A percentile compares a stretch with the other conserved stretches of the same genome.
These are phyloP conservation scores for Dryomyza anilis DNA, from an alignment of 2,888 invertebrate species.

Conservation along the genomic window DNA sequence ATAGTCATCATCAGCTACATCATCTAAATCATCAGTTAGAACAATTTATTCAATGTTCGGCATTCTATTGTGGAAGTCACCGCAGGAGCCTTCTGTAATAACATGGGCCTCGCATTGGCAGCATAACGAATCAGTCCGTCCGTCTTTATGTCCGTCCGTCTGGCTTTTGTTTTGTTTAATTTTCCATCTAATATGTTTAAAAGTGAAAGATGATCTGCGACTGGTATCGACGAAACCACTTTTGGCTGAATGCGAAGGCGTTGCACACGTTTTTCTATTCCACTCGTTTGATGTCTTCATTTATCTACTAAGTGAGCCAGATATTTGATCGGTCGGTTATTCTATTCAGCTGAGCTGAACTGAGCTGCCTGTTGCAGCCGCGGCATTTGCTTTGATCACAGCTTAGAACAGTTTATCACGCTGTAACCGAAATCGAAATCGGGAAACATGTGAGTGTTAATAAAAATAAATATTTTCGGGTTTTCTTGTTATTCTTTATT, in stretches of 20 bases:
- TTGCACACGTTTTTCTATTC: constrained; percentile 14
- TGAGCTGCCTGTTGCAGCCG: not conserved
- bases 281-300: constrained; percentile 23
- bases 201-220: constrained; percentile 51
- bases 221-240: no score
- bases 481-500: no score
- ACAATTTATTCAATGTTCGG: constrained; percentile 17
- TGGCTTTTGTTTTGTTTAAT: constrained; percentile 22
- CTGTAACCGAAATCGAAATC: not conserved
- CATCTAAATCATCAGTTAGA: constrained; percentile 4
- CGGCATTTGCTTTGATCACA: constrained; percentile 21
- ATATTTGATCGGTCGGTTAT: constrained; percentile 18
- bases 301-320: constrained; percentile 21
- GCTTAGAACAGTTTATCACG: not conserved
- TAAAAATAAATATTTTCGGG: no score
- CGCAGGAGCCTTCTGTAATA: constrained; percentile 39
- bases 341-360: not conserved
- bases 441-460: not conserved
- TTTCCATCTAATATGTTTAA: constrained; percentile 25
- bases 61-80: constrained; percentile 33
- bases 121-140: constrained; percentile 19
- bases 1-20: not conserved
- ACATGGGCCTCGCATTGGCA: not conserved
- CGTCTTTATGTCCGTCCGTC: no score
- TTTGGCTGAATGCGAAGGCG: constrained; percentile 27